Base-by-base conservation (phyloP, 1,140 invertebrate species). In the Aphelenchoides besseyi region DNA sequence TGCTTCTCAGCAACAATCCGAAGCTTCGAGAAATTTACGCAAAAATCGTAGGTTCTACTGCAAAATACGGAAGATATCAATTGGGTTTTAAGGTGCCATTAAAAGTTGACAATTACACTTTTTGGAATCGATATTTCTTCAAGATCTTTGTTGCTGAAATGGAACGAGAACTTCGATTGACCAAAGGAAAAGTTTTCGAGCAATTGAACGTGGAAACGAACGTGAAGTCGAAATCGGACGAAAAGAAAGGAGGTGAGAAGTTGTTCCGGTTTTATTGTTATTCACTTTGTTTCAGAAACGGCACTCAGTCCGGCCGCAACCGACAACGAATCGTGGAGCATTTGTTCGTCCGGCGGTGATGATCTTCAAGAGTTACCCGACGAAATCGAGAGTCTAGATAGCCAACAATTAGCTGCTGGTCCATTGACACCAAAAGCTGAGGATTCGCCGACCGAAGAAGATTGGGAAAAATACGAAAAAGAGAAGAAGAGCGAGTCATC, bases 71-170 rank as follows among this genome's bases (percentile, higher is more conserved):
- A 8, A 8, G 5, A 8, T 57, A 5, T 57, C 5, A 29, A 23
- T 57, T 73, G 18, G 0, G 18, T 41, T 5, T 78, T 74, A 26
- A 77, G 75, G 76, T 79, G n/a, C 79, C 79, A 16, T 29, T 64
- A 3, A 29, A 74, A 29, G 79, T 80, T 2, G 80, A 82, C 32
- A 80, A 80, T 68, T 26, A 71, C 68, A 78, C 78, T 5, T 80
- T 80, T 61, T 80, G 79, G 79, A 75, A 80, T 37, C 78, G 79
- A 1, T 80, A 80, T 57, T 80, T 80, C 53, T 80, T 80, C 67
- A 80, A 82, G 64, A 72, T 80, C 2, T 72, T 80, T 48, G 3
- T 77, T 12, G 41, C 68, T 18, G 76, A 78, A 68, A 26, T 80
- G 33, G 75, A 76, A 29, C 63, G 30, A 23, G 63, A 66, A 53